Percentiles rank a stretch among this genome's conserved stretches.
Conservation (phyloP, 2,797 vertebrate species). For the Apogon talboti region DNA sequence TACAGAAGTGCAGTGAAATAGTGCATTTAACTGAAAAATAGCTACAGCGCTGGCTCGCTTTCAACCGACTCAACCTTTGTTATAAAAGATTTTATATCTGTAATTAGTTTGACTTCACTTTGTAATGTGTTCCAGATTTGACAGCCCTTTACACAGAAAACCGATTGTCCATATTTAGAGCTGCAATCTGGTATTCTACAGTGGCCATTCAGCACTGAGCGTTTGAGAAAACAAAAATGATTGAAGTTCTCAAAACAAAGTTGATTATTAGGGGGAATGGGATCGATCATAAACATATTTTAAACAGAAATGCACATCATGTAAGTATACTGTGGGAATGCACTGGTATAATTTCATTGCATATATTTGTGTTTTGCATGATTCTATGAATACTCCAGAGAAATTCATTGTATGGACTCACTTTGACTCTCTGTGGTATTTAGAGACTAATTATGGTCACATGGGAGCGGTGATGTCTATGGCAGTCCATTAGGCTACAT, state of each 20-base stretch:
- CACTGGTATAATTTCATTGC: constrained; percentile 13
- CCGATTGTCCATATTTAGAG: too few relatives aligned
- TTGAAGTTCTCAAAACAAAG: too few relatives aligned
- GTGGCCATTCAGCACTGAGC: too few relatives aligned
- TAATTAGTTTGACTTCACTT: too few relatives aligned
- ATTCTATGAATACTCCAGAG: constrained; percentile 42
- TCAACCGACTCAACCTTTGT: too few relatives aligned
- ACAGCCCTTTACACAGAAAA: background rate
- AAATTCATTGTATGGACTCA: constrained; percentile 43
- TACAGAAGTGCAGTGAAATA: too few relatives aligned
- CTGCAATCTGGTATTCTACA: too few relatives aligned
- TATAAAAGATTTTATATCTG: too few relatives aligned
- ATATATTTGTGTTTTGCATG: constrained; percentile 24
- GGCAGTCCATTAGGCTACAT: constrained; percentile 65
- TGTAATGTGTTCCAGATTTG: too few relatives aligned
- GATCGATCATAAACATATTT: background rate
- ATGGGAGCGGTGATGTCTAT: constrained; percentile 63
- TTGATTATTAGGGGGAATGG: background rate
- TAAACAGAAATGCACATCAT: background rate
- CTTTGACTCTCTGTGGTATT: constrained; percentile 57
- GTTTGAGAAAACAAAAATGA: too few relatives aligned
- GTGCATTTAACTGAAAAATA: too few relatives aligned
- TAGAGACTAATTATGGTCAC: constrained; percentile 62
- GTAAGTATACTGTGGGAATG: constrained; percentile 40
- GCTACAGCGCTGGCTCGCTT: too few relatives aligned